These are phyloP conservation scores for Caenorhabditis panamensis DNA, from an alignment of 2,888 invertebrate genomes.

Conservation along the genomic window DNA sequence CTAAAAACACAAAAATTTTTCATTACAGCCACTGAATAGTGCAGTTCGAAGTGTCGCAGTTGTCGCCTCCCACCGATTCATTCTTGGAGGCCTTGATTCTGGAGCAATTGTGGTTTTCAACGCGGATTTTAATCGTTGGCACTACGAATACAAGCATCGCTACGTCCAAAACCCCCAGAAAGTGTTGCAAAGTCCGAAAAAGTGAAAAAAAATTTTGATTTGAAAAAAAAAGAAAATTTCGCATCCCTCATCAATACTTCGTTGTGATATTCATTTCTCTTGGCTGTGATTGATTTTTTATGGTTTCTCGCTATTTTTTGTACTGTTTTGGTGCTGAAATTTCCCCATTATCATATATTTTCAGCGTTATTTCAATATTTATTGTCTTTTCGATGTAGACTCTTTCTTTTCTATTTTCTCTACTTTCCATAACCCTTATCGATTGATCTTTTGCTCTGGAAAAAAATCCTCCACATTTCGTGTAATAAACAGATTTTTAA, in stretches of 20 bases:
- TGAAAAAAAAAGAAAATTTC: too few species aligned
- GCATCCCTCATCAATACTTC: slow-evolving; percentile 18
- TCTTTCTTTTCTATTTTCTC: background rate
- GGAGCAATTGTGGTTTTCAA: slow-evolving; percentile 99
- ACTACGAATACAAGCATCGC: slow-evolving; percentile 81
- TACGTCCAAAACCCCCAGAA: slow-evolving; percentile 62
- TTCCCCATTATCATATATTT: background rate
- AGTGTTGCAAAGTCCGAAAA: slow-evolving; percentile 14
- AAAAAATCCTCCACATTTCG: slow-evolving; percentile 28
- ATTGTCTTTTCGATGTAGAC: slow-evolving; percentile 2
- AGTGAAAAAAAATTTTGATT: too few species aligned
- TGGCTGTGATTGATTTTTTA: slow-evolving; percentile 42
- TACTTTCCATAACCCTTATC: background rate
- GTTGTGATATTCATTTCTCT: slow-evolving; percentile 32
- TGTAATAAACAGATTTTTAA: slow-evolving; percentile 30
- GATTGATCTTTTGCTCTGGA: slow-evolving; percentile 27
- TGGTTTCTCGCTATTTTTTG: slow-evolving; percentile 2
- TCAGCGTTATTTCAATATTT: slow-evolving; percentile 11
- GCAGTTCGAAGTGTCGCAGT: slow-evolving; percentile 88
- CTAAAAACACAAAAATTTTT: background rate
- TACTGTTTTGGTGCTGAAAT: background rate
- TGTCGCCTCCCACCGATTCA: slow-evolving; percentile 97
- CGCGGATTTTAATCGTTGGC: slow-evolving; percentile 93
- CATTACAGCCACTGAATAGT: slow-evolving; percentile 74
- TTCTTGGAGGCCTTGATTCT: slow-evolving; percentile 95